Evolutionary conservation across 2,113 vertebrate genomes (phyloP), one percentile per base, ranked within the genome.

Genomic region (Euleptes europaea): DNA sequence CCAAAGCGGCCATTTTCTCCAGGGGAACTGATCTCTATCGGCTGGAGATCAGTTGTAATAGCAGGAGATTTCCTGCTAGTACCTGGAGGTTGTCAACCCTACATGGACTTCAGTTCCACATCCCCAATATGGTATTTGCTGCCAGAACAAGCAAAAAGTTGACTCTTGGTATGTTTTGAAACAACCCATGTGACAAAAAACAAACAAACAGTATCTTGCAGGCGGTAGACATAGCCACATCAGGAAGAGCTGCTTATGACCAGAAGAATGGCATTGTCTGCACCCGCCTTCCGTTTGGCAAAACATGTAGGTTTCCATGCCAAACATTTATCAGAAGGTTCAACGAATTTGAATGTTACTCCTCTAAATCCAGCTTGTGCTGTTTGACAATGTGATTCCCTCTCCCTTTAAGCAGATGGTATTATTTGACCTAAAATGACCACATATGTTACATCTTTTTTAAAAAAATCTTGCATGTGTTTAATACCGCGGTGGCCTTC

Each of bases 401-500:
- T 93, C 33, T 80, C 88, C 89, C 88, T 71, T 86, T 57, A 69
- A 57, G 17, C 78, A 26, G 88, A 33, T 51, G 90, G 88, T 91
- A 88, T 88, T 88, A 88, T 87, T 90, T 93, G 92, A 94, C 79
- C 90, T 88, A 88, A 80, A 87, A 86, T 91, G 89, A 92, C 87
- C 88, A 60, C 88, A 60, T 93, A 82, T 44, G 33, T 38, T 21
- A 75, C 71, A 90, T 93, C 33, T 54, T 65, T 69, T 88, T 92
- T 88, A 44, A 51, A 51, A 51, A 51, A 51, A 51, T 13, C 49
- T 14, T 91, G 72, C 89, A 89, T 69, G 90, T 91, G 3, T 91
- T 95, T 94, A 95, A 94, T 92, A 92, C 94, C 88, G 89, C 63
- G 66, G 78, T 80, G 60, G 90, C 88, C 84, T 88, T 86, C 77